Conservation (phyloP, 2,888 invertebrate species). For the Brachyptera risi region DNA sequence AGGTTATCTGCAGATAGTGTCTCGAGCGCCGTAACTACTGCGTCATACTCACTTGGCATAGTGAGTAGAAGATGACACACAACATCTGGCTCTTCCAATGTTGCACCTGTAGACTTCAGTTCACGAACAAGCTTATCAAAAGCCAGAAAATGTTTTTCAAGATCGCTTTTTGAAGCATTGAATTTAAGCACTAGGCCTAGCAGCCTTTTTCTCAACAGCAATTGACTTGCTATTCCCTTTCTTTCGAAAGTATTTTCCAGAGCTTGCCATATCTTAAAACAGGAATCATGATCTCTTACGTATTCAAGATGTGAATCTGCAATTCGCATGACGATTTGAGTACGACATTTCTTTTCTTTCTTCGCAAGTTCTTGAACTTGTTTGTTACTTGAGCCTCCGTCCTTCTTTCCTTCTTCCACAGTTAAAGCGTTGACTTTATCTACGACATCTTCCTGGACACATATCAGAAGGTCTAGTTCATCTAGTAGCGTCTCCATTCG, state of each 20-base stretch:
- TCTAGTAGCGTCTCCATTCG: too few species aligned
- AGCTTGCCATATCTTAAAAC: not conserved
- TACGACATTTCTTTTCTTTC: not conserved
- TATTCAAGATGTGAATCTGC: not conserved
- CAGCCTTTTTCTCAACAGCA: not conserved
- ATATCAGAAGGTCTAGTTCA: too few species aligned
- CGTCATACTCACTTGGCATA: not conserved
- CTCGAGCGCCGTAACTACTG: not conserved
- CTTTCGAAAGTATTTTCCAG: not conserved
- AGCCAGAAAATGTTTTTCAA: not conserved
- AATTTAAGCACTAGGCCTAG: not conserved
- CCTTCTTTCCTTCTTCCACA: not conserved
- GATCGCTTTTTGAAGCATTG: not conserved
- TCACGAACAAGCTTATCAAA: constrained; percentile 9
- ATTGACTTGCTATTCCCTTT: not conserved
- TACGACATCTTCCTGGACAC: not conserved
- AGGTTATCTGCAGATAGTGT: not conserved
- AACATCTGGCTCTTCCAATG: constrained; percentile 8
- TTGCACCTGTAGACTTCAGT: constrained; percentile 1
- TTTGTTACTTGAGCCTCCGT: not conserved
- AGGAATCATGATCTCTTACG: not conserved
- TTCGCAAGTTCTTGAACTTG: not conserved
- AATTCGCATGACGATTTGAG: not conserved
- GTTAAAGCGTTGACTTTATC: not conserved
- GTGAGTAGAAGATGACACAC: constrained; percentile 17